Base-by-base conservation (phyloP, 2,797 vertebrate species). In the Euthynnus affinis region DNA sequence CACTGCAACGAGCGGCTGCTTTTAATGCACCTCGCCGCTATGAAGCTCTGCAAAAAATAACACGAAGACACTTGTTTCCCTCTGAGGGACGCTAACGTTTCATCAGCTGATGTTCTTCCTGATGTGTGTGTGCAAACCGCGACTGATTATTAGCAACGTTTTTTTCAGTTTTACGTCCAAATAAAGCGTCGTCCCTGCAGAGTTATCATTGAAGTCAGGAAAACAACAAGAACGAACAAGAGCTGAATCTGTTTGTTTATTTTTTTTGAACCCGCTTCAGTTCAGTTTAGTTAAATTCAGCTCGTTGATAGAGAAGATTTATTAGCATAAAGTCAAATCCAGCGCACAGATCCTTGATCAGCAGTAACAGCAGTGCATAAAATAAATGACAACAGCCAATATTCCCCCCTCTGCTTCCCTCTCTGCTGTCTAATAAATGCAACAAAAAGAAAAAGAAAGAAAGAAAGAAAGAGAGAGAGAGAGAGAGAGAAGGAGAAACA, bases 351-450 rank as follows among this genome's bases (percentile, higher is more conserved):
- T 72, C 81, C 71, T 57, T 62, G 76, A 80, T 86, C 84, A 83
- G 79, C 84, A 78, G 75, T 59, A 86, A 77, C 83, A 70, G 63
- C 83, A 70, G 63, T 13, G 76, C 77, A 76, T 40, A 52, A 78
- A 83, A 87, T 66, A 82, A 88, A 76, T 84, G 77, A 88, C 87
- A 88, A 67, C 74, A 84, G 84, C 73, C 79, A 59, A 64, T 62
- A 61, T 25, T 1, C 51, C 60, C 5, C 37, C 63, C 57, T 4
- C 67, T 8, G 27, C 58, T 17, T 18, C 27, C 34, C 51, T 1
- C 65, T 17, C 46, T 71, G 9, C 72, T 55, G 71, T 75, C 71
- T 80, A 83, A 89, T 82, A 83, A 80, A 89, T 83, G 82, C 87
- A 86, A 52, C 74, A 71, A 49, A 56, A 13, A 15, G 7, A 4